These are phyloP conservation scores for Pachypanchax playfairii DNA, from an alignment of 2,113 vertebrate genomes.

Conservation along the genomic window DNA sequence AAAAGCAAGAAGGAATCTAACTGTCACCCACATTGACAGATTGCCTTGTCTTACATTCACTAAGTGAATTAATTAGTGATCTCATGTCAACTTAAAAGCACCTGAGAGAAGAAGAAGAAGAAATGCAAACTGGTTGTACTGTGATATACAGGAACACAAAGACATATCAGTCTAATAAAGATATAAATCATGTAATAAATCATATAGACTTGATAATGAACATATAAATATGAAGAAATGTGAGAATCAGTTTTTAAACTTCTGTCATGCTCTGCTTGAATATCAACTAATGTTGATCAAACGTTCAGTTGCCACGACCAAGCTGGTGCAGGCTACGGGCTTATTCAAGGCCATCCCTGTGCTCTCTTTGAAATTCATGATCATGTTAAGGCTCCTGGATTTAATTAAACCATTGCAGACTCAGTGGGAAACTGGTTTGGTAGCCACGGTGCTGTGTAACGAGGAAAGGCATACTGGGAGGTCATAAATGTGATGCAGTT, in stretches of 20 bases:
- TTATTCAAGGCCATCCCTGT: slow-evolving; percentile 41
- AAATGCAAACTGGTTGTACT: slow-evolving; percentile 54
- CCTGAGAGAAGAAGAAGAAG: slow-evolving; percentile 56
- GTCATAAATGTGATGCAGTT: slow-evolving; percentile 49
- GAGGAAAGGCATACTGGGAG: slow-evolving; percentile 55
- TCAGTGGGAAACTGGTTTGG: slow-evolving; percentile 60
- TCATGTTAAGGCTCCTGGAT: slow-evolving; percentile 66
- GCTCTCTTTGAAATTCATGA: slow-evolving; percentile 73
- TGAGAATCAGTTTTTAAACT: slow-evolving; percentile 58
- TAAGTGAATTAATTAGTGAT: slow-evolving; percentile 69
- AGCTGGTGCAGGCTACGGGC: slow-evolving; percentile 55
- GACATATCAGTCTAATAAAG: slow-evolving; percentile 73
- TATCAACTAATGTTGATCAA: slow-evolving; percentile 71
- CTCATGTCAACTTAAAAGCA: slow-evolving; percentile 55
- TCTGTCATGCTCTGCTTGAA: slow-evolving; percentile 58
- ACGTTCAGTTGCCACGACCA: slow-evolving; percentile 55
- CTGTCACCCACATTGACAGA: slow-evolving; percentile 58
- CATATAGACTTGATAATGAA: slow-evolving; percentile 58
- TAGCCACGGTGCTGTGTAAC: slow-evolving; percentile 60
- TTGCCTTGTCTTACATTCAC: slow-evolving; percentile 51
- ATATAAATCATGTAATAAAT: slow-evolving; percentile 68
- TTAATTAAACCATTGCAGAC: slow-evolving; percentile 77
- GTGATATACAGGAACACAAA: no score
- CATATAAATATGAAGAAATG: slow-evolving; percentile 61
- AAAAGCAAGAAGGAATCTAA: slow-evolving; percentile 61